A percentile compares a stretch with the other conserved stretches of the same genome.
phyloP scores from a whole-genome alignment of 2,113 vertebrate species.

The Empidonax traillii region DNA sequence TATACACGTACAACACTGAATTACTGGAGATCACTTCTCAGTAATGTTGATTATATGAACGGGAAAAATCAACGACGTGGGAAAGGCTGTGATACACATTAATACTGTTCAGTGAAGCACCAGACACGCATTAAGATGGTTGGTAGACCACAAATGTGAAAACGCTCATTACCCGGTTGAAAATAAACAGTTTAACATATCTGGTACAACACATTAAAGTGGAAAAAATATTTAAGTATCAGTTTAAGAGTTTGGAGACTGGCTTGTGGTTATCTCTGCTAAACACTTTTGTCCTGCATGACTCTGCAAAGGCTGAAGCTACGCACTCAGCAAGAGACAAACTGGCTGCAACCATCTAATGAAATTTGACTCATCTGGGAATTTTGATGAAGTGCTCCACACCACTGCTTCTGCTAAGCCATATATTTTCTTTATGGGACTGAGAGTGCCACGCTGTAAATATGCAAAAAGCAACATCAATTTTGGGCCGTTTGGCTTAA shows the following conservation, averaged over 20 bases:
- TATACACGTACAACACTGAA: not conserved
- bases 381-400: not conserved
- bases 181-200: conserved; percentile 58
- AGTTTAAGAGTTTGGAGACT: conserved; percentile 33
- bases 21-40: not conserved
- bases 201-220: conserved; percentile 46
- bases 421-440: not conserved
- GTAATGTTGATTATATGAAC: not conserved
- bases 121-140: conserved; percentile 21
- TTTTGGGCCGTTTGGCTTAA: not conserved
- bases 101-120: conserved; percentile 14
- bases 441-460: not conserved
- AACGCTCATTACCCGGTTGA: conserved; percentile 17
- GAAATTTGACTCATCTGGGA: conserved; percentile 43
- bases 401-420: not conserved
- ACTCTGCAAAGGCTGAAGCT: conserved; percentile 51
- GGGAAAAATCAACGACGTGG: conserved; percentile 5
- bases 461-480: not conserved
- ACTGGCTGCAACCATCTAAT: conserved; percentile 26
- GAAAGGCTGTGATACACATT: conserved; percentile 39
- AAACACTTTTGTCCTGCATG: conserved; percentile 42
- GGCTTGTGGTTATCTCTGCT: conserved; percentile 52
- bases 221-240: conserved; percentile 28
- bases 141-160: conserved; percentile 58
- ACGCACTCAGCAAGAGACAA: conserved; percentile 9